phyloP scores from a whole-genome alignment of 2,113 vertebrate species.

The Sphyrna mokarran region DNA sequence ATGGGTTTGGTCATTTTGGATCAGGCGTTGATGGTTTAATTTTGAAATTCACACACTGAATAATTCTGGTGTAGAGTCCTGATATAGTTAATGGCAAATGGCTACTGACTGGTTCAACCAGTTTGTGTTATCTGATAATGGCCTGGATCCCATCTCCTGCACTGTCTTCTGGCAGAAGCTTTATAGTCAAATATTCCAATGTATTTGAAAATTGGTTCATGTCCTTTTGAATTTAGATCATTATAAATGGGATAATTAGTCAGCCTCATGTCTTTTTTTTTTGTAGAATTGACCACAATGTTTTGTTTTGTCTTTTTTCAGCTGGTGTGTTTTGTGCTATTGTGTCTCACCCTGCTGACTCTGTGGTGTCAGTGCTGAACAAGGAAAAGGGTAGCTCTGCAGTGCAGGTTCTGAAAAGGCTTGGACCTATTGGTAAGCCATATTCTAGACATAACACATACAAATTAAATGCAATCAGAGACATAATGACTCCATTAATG shows the following conservation, averaged over 20 bases:
- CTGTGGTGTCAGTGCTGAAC: conserved; percentile 93
- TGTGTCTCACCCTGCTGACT: conserved; percentile 93
- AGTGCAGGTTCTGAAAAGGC: conserved; percentile 70
- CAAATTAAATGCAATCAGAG: neutral
- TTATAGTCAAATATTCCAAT: neutral
- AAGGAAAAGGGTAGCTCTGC: conserved; percentile 91
- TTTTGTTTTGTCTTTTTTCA: conserved; percentile 57
- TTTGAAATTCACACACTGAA: too few species aligned
- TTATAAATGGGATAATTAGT: too few species aligned
- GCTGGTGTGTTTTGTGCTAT: conserved; percentile 96
- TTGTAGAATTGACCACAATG: neutral
- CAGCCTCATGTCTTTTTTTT: neutral
- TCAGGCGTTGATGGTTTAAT: too few species aligned
- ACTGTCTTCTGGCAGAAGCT: neutral
- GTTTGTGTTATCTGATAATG: neutral
- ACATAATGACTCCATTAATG: neutral
- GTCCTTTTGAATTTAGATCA: neutral
- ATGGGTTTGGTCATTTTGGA: too few species aligned
- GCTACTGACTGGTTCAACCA: neutral
- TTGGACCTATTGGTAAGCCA: conserved; percentile 75
- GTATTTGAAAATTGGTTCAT: neutral
- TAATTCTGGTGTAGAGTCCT: too few species aligned
- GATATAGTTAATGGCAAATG: neutral
- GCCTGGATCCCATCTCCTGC: neutral
- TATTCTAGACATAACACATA: neutral